Conservation (phyloP, 2,797 vertebrate genomes). For the Valencia hispanica region DNA sequence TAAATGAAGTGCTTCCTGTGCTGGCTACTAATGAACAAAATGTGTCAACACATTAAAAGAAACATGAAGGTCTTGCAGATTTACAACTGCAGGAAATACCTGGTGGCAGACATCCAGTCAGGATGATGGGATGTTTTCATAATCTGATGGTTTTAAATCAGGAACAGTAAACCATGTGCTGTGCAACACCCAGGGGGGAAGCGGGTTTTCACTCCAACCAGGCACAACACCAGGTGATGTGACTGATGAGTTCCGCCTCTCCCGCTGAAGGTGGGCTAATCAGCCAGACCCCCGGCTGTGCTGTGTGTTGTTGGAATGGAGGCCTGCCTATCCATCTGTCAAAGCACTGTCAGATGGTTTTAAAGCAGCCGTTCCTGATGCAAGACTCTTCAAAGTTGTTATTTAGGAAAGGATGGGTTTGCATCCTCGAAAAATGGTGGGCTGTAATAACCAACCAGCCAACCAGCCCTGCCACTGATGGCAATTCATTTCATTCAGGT, state of each 20-base stretch:
- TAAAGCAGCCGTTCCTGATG: slow-evolving; percentile 30
- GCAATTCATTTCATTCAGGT: background rate
- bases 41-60: slow-evolving; percentile 3
- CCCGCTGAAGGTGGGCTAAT: slow-evolving; percentile 62
- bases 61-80: slow-evolving; percentile 29
- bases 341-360: slow-evolving; percentile 35
- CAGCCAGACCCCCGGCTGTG: slow-evolving; percentile 44
- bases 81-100: slow-evolving; percentile 42
- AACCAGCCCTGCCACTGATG: background rate
- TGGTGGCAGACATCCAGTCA: slow-evolving; percentile 40
- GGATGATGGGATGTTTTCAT: slow-evolving; percentile 70
- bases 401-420: slow-evolving; percentile 23
- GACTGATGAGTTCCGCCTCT: slow-evolving; percentile 65
- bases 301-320: slow-evolving; percentile 35
- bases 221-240: slow-evolving; percentile 65
- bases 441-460: background rate
- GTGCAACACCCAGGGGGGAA: slow-evolving; percentile 36
- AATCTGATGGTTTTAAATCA: slow-evolving; percentile 65
- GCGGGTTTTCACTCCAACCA: slow-evolving; percentile 54
- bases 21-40: slow-evolving; percentile 15
- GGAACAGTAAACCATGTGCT: slow-evolving; percentile 44
- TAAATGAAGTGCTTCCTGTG: background rate
- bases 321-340: slow-evolving; percentile 42
- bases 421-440: background rate
- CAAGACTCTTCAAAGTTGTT: slow-evolving; percentile 14